Conservation (phyloP, 64 coral and sea anemone species). For the Hydrozoanthus tunicans region DNA sequence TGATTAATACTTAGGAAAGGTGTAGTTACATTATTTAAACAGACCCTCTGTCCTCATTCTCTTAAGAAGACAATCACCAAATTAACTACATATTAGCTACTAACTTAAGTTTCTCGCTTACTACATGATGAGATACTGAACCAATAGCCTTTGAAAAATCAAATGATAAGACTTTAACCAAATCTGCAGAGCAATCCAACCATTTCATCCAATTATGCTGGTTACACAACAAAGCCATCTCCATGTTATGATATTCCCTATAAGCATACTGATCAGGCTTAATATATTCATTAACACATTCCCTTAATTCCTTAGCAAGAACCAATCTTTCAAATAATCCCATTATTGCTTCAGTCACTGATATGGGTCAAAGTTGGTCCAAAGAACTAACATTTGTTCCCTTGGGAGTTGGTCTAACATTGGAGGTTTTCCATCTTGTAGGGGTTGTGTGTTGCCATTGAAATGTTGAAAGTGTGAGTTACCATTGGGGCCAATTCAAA, state of each 20-base stretch:
- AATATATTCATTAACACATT: slow-evolving; percentile 23
- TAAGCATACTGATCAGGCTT: slow-evolving; percentile 2
- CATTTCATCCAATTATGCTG: slow-evolving; percentile 43
- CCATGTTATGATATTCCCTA: background rate
- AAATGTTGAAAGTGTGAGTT: slow-evolving; percentile 45
- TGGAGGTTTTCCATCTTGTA: slow-evolving; percentile 31
- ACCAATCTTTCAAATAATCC: slow-evolving; percentile 41
- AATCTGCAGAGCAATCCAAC: background rate
- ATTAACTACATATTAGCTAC: background rate
- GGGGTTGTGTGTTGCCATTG: background rate
- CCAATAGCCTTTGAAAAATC: background rate
- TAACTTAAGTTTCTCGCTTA: background rate
- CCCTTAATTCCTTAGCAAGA: slow-evolving; percentile 27
- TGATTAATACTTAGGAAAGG: background rate
- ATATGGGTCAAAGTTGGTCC: slow-evolving; percentile 49
- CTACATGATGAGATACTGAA: background rate
- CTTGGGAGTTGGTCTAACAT: slow-evolving; percentile 33
- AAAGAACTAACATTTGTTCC: slow-evolving; percentile 20
- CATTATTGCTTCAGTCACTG: slow-evolving; percentile 47
- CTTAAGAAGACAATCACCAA: background rate
- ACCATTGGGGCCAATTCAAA: background rate
- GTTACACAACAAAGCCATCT: slow-evolving; percentile 31
- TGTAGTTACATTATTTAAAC: background rate
- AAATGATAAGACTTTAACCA: background rate
- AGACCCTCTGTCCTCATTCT: background rate